Base-by-base conservation (phyloP, 1,140 invertebrate species). In the Atopsyche davidsoni region DNA sequence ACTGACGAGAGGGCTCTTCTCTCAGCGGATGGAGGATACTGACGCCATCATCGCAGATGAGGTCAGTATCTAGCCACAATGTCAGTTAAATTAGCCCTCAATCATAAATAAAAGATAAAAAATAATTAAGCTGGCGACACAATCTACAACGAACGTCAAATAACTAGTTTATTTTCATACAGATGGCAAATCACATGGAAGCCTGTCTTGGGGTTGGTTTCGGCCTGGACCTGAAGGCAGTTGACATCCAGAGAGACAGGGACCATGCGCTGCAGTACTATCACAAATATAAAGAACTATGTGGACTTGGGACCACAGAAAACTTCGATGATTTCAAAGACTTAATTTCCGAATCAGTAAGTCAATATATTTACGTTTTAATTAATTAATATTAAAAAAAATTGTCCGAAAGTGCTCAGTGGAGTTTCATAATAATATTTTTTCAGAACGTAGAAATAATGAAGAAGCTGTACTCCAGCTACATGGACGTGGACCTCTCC, bases 401-500 rank as follows among this genome's bases (percentile, higher is more conserved):
- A n/a, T n/a, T n/a, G n/a, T n/a, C n/a, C n/a, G n/a, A n/a, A n/a
- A n/a, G n/a, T n/a, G n/a, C n/a, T n/a, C n/a, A n/a, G n/a, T n/a
- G n/a, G n/a, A n/a, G n/a, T n/a, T n/a, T n/a, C n/a, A n/a, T n/a
- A n/a, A n/a, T n/a, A n/a, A n/a, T n/a, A n/a, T n/a, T n/a, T n/a
- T 58, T 62, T 52, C 40, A 79, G 75, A 65, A 68, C 47, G 65
- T 75, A 0, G 66, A 62, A 17, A 73, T 74, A 58, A 59, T 85
- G 17, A 63, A 60, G 23, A 60, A 51, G 2, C 57, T 80, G 1
- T 86, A 85, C 60, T 64, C 67, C 1, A 72, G 71, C 51, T 79
- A 84, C 1, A 76, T 86, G 25, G 89, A 93, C 60, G 77, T 92
- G 7, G 89, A 93, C 63, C 69, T 92, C 1, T 78, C 84, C 59